phyloP scores from a whole-genome alignment of 2,888 invertebrate genomes.

The Trichopoda pennipes region DNA sequence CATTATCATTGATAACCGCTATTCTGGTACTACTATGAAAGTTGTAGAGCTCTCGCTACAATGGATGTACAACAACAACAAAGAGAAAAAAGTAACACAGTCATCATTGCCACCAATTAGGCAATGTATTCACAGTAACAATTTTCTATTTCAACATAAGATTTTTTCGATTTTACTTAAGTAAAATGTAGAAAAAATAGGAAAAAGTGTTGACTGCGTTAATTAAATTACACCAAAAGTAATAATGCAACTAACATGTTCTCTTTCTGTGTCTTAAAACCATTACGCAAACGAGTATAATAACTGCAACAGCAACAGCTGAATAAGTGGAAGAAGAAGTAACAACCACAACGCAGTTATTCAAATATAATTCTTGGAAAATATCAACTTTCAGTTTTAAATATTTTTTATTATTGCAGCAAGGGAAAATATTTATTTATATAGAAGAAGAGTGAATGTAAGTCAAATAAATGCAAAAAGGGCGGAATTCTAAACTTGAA shows the following conservation, averaged over 20 bases:
- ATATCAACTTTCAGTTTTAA: no score
- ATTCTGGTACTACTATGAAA: constrained; percentile 14
- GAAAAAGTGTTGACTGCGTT: neutral
- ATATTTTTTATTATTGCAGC: no score
- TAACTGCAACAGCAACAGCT: neutral
- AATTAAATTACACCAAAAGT: constrained; percentile 1
- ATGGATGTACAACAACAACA: neutral
- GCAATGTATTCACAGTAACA: neutral
- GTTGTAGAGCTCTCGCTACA: constrained; percentile 41
- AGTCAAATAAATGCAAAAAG: no score
- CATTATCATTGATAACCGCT: constrained; percentile 65
- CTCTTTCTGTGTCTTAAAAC: neutral
- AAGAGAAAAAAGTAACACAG: neutral
- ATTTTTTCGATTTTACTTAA: neutral
- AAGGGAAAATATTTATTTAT: no score
- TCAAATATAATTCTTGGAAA: no score
- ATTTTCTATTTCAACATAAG: neutral
- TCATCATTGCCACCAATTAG: neutral
- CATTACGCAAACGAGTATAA: neutral
- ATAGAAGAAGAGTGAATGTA: no score
- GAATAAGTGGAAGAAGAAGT: neutral
- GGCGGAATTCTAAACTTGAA: no score
- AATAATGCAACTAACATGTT: constrained; percentile 20
- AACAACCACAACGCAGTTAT: neutral
- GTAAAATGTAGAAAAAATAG: neutral